Percentiles rank a stretch among this genome's conserved stretches.
Conservation (phyloP, 1,140 invertebrate species). For the Ceratoteleas bidentatus region DNA sequence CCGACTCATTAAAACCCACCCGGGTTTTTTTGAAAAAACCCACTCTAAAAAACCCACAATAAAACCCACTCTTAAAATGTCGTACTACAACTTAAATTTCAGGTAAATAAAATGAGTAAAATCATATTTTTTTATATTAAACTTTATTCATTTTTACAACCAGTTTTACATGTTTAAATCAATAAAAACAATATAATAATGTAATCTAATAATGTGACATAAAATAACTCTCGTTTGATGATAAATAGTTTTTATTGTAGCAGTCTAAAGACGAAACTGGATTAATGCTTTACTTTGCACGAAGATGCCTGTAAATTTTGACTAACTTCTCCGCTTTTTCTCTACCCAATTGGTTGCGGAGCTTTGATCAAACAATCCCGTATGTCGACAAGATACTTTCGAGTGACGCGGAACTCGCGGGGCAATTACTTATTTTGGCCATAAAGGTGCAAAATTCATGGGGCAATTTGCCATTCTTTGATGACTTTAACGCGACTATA, state of each 20-base stretch:
- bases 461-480: conserved; percentile 1
- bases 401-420: conserved; percentile 7
- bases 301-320: conserved; percentile 15
- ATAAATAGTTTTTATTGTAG: background rate
- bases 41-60: conserved; percentile 10
- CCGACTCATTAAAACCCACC: conserved; percentile 10
- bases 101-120: conserved; percentile 13
- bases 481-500: conserved; percentile 10
- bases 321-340: conserved; percentile 15
- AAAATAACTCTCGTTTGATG: conserved; percentile 10
- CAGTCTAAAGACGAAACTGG: background rate
- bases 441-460: conserved; percentile 6
- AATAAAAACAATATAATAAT: conserved; percentile 9
- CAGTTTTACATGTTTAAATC: conserved; percentile 11
- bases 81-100: conserved; percentile 6
- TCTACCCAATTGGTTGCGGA: conserved; percentile 8
- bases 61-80: conserved; percentile 15
- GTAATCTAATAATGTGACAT: too few species aligned
- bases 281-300: background rate
- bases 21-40: conserved; percentile 13
- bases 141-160: conserved; percentile 7
- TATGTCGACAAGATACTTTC: conserved; percentile 11
- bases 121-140: conserved; percentile 1
- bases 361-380: conserved; percentile 9
- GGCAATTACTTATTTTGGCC: conserved; percentile 9